These are phyloP conservation scores for Lycaon pictus DNA, from an alignment of 2,113 vertebrate species.

Conservation along the genomic window DNA sequence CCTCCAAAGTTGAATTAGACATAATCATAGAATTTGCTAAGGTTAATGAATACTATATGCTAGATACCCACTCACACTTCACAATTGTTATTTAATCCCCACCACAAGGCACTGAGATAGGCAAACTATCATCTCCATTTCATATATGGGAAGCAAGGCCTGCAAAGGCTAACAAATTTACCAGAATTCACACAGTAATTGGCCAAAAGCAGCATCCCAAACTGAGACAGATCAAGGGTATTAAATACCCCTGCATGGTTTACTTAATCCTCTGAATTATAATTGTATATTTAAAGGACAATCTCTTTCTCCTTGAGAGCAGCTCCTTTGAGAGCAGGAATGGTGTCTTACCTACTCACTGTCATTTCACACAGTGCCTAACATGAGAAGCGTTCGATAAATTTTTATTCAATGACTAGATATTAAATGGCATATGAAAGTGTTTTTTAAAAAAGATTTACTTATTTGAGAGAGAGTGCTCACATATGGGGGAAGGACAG, in stretches of 20 bases:
- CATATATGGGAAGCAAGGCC: background rate
- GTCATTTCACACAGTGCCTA: background rate
- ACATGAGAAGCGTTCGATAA: background rate
- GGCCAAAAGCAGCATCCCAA: background rate
- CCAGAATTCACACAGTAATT: background rate
- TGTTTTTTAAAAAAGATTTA: background rate
- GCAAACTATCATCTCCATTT: background rate
- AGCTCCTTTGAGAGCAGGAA: conserved; percentile 5
- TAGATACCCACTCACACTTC: background rate
- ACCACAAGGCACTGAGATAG: background rate
- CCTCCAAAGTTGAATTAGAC: background rate
- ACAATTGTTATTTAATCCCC: background rate
- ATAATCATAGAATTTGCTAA: background rate
- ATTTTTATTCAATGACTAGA: background rate
- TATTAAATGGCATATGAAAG: background rate
- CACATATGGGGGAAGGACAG: background rate
- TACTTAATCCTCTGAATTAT: background rate
- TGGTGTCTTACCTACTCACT: background rate
- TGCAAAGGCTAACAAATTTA: background rate
- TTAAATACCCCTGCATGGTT: background rate
- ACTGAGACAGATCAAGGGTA: background rate
- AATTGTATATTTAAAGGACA: background rate
- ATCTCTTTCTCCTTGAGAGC: background rate
- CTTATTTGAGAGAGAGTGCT: background rate
- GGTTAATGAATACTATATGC: background rate